These are phyloP conservation scores for Malurus alboscapulatus DNA, from an alignment of 2,113 vertebrate species.

Conservation along the genomic window DNA sequence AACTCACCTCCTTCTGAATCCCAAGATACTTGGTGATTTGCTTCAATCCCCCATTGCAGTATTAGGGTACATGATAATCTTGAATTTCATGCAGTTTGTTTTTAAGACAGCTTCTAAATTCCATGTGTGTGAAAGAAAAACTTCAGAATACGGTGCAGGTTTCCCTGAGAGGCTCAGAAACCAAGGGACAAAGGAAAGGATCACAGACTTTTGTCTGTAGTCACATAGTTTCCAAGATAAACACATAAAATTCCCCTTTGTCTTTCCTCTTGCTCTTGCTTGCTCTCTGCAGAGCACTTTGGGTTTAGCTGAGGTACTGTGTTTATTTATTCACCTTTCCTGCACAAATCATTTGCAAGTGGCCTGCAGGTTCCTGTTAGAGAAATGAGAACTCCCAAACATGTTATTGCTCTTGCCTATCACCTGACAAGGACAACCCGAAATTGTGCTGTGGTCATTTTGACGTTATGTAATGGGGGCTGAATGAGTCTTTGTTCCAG, in stretches of 20 bases:
- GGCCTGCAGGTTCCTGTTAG: background rate
- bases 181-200: background rate
- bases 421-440: slow-evolving; percentile 12
- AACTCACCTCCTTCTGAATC: background rate
- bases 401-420: slow-evolving; percentile 29
- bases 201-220: background rate
- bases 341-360: background rate
- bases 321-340: slow-evolving; percentile 7
- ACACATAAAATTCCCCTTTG: background rate
- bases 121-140: background rate
- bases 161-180: background rate
- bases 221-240: background rate
- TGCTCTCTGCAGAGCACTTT: background rate
- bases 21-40: background rate
- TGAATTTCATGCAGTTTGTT: background rate
- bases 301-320: background rate
- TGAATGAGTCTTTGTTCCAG: slow-evolving; percentile 27
- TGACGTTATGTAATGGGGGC: background rate
- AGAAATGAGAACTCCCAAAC: background rate
- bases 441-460: slow-evolving; percentile 16
- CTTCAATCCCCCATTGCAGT: background rate
- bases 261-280: background rate
- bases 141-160: background rate
- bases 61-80: background rate
- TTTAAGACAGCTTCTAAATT: background rate